phyloP scores from a whole-genome alignment of 2,797 vertebrate genomes.

The Leptodactylus fallax region DNA sequence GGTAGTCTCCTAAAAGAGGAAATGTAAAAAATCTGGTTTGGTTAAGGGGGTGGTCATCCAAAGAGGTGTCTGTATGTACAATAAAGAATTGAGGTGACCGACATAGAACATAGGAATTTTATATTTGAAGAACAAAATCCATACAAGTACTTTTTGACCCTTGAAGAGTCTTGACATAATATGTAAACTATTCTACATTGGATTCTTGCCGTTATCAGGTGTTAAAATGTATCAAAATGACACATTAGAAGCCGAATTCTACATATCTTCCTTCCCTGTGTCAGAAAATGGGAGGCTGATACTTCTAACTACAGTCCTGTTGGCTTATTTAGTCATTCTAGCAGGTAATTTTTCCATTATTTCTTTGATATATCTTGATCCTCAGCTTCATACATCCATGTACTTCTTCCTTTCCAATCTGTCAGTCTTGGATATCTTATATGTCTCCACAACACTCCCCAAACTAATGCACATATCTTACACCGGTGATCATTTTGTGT shows the following conservation, averaged over 20 bases:
- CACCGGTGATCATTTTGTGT: slow-evolving; percentile 60
- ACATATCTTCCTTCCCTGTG: slow-evolving; percentile 15
- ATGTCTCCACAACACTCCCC: slow-evolving; percentile 54
- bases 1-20: too few species aligned
- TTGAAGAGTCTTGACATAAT: background rate
- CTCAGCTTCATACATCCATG: slow-evolving; percentile 50
- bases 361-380: slow-evolving; percentile 7
- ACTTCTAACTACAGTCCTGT: background rate
- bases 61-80: too few species aligned
- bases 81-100: too few species aligned
- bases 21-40: too few species aligned
- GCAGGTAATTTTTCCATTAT: slow-evolving; percentile 54
- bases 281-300: background rate
- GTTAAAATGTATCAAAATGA: slow-evolving; percentile 2
- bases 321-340: slow-evolving; percentile 26
- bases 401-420: slow-evolving; percentile 60
- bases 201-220: background rate
- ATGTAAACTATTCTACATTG: background rate
- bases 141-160: background rate
- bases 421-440: slow-evolving; percentile 53
- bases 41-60: too few species aligned
- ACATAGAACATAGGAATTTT: too few species aligned
- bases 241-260: background rate
- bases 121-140: too few species aligned
- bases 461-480: slow-evolving; percentile 60